These are phyloP conservation scores for Syngnathus rostellatus DNA, from an alignment of 2,797 vertebrate species.

Conservation along the genomic window DNA sequence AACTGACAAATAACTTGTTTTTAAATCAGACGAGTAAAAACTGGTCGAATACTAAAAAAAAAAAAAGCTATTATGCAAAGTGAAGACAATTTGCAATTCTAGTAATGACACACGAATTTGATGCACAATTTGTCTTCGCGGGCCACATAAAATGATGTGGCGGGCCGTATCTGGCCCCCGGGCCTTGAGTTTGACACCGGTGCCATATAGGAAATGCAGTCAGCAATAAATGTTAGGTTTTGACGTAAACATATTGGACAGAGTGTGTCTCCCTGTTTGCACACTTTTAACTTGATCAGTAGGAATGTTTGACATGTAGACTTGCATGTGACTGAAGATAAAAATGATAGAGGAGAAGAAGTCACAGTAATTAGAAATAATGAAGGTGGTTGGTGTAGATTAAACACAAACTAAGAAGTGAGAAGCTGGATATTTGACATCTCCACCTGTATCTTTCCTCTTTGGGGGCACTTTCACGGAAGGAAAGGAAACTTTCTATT, in stretches of 20 bases:
- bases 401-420: neutral
- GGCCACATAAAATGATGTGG: too few relatives aligned
- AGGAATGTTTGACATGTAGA: too few relatives aligned
- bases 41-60: too few relatives aligned
- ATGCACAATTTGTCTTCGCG: too few relatives aligned
- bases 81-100: too few relatives aligned
- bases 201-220: conserved; percentile 31
- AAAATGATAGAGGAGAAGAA: neutral
- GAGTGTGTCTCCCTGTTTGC: neutral
- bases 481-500: conserved; percentile 9
- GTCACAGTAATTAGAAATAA: neutral
- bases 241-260: conserved; percentile 1
- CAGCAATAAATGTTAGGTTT: conserved; percentile 33
- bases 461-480: conserved; percentile 2
- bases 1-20: too few relatives aligned
- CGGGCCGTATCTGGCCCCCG: too few relatives aligned
- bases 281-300: conserved; percentile 12
- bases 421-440: neutral
- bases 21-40: too few relatives aligned
- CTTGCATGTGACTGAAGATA: neutral
- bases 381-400: neutral
- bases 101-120: too few relatives aligned
- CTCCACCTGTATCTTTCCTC: neutral
- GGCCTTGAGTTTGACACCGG: too few relatives aligned
- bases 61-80: too few relatives aligned